phyloP scores from a whole-genome alignment of 2,888 invertebrate species.

The Ceratothoa steindachneri region DNA sequence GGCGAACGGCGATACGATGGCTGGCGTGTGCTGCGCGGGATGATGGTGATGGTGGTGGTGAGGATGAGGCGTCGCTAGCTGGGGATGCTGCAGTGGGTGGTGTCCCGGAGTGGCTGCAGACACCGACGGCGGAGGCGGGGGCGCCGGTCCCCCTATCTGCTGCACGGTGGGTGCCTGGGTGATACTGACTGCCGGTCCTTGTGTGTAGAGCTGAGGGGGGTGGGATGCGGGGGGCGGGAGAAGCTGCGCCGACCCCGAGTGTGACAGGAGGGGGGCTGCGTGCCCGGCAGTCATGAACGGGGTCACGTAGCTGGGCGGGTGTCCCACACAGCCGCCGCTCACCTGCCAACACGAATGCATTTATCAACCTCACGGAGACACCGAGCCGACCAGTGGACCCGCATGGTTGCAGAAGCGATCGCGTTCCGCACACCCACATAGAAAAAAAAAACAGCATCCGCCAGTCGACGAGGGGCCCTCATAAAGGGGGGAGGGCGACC shows the following conservation, averaged over 20 bases:
- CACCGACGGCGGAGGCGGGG: constrained; percentile 3
- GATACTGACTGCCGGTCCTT: constrained; percentile 16
- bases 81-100: constrained; percentile 13
- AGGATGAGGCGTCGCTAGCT: neutral
- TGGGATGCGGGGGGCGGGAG: constrained; percentile 5
- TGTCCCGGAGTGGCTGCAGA: constrained; percentile 4
- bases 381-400: too few relatives aligned
- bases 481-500: too few relatives aligned
- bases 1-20: neutral
- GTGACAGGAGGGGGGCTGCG: constrained; percentile 4
- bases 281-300: neutral
- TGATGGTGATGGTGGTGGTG: constrained; percentile 19
- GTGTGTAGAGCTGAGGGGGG: constrained; percentile 17
- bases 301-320: neutral
- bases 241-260: neutral
- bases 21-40: neutral
- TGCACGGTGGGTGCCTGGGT: constrained; percentile 6
- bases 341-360: too few relatives aligned
- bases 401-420: constrained; percentile 11
- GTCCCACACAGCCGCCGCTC: neutral
- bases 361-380: too few relatives aligned
- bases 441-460: constrained; percentile 15
- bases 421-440: neutral
- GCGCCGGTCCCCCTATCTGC: constrained; percentile 14
- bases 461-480: constrained; percentile 26